These are phyloP conservation scores for Neria commutata DNA, from an alignment of 2,888 invertebrate genomes.

Conservation along the genomic window DNA sequence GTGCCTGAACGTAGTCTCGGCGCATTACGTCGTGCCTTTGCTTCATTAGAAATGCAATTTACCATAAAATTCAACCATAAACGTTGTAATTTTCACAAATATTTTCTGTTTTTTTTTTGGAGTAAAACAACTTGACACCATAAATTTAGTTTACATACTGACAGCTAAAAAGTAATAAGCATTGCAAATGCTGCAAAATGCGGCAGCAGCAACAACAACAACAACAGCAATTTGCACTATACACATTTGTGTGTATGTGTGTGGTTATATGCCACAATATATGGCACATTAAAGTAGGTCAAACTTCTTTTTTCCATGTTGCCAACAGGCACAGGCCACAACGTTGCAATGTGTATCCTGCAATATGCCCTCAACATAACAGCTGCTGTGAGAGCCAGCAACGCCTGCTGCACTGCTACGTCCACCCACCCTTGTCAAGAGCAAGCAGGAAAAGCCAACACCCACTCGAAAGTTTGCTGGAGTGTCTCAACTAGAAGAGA, in stretches of 20 bases:
- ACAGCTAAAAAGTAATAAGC: neutral
- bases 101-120: no score
- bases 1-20: no score
- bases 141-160: neutral
- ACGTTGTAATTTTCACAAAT: no score
- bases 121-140: neutral
- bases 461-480: no score
- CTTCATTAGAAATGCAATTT: no score
- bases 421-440: neutral
- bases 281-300: constrained; percentile 29
- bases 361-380: neutral
- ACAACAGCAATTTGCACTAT: neutral
- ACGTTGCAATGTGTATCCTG: constrained; percentile 1
- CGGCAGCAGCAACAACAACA: neutral
- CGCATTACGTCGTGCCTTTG: no score
- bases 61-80: no score
- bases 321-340: neutral
- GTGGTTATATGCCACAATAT: neutral
- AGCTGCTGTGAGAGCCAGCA: neutral
- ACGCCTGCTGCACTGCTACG: neutral
- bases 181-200: neutral
- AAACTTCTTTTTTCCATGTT: constrained; percentile 14
- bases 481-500: no score
- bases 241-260: neutral
- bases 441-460: neutral